A percentile compares a stretch with the other conserved stretches of the same genome.
These are phyloP conservation scores for Pagrus major DNA, from an alignment of 2,113 vertebrate species.

Conservation along the genomic window DNA sequence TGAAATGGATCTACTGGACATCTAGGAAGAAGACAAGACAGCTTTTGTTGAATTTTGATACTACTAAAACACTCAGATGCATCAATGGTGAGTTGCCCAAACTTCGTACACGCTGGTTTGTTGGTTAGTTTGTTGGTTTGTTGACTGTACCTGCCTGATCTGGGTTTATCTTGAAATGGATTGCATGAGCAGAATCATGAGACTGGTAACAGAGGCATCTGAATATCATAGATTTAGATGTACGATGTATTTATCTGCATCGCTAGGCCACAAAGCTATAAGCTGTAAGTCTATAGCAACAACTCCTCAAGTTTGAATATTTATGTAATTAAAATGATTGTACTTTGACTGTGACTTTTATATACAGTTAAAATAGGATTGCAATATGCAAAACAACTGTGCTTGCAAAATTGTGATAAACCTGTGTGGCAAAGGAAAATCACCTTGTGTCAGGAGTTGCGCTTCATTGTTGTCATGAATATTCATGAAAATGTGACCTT, in stretches of 20 bases:
- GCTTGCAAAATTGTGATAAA: neutral
- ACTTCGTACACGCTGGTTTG: too few relatives aligned
- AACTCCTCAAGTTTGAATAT: neutral
- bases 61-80: too few relatives aligned
- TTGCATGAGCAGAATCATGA: too few relatives aligned
- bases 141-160: too few relatives aligned
- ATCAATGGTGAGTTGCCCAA: too few relatives aligned
- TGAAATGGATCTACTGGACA: too few relatives aligned
- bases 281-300: neutral
- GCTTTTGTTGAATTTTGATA: too few relatives aligned
- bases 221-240: neutral
- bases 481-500: constrained; percentile 21
- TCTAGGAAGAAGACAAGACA: too few relatives aligned
- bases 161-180: too few relatives aligned
- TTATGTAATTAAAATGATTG: neutral
- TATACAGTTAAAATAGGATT: neutral
- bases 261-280: neutral
- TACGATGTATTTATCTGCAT: neutral
- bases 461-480: constrained; percentile 10
- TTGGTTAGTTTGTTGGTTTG: too few relatives aligned
- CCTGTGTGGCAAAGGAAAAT: neutral
- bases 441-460: neutral
- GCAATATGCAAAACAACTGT: neutral
- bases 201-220: too few relatives aligned
- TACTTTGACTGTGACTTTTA: neutral